A percentile compares a stretch with the other conserved stretches of the same genome.
These are phyloP conservation scores for Lepisosteus osseus DNA, from an alignment of 2,113 vertebrate genomes.

Conservation along the genomic window DNA sequence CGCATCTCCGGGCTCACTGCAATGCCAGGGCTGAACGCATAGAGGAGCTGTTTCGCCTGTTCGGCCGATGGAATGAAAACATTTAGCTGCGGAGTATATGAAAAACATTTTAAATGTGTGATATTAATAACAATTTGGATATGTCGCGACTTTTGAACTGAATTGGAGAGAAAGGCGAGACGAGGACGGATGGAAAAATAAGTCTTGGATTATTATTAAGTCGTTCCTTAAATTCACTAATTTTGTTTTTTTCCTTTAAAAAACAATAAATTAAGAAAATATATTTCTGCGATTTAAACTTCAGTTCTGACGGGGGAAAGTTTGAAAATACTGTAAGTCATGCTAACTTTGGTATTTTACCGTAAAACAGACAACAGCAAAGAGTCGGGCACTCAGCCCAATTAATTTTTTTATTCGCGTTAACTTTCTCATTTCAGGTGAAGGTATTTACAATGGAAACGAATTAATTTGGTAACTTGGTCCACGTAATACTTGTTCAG, in stretches of 20 bases:
- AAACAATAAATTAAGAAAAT: neutral
- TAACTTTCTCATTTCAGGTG: neutral
- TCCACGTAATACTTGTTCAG: constrained; percentile 15
- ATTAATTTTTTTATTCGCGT: too few relatives aligned
- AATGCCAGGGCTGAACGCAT: constrained; percentile 22
- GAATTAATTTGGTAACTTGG: neutral
- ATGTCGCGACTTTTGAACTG: neutral
- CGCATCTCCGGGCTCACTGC: constrained; percentile 14
- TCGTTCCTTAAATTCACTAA: too few relatives aligned
- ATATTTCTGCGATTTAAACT: neutral
- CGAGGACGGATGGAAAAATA: too few relatives aligned
- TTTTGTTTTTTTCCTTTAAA: too few relatives aligned
- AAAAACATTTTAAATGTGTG: constrained; percentile 35
- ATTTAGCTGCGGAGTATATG: constrained; percentile 60
- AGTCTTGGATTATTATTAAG: too few relatives aligned
- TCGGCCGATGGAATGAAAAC: constrained; percentile 28
- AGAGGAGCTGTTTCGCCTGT: constrained; percentile 47
- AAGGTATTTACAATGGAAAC: neutral
- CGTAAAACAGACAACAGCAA: neutral
- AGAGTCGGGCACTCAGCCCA: too few relatives aligned
- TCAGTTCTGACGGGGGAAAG: neutral
- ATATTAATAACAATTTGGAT: constrained; percentile 14
- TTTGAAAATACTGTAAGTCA: neutral
- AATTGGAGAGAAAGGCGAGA: neutral
- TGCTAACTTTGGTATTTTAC: neutral